Evolutionary conservation across 2,888 invertebrate genomes (phyloP).

Genomic region (Drosophila prostipennis): DNA sequence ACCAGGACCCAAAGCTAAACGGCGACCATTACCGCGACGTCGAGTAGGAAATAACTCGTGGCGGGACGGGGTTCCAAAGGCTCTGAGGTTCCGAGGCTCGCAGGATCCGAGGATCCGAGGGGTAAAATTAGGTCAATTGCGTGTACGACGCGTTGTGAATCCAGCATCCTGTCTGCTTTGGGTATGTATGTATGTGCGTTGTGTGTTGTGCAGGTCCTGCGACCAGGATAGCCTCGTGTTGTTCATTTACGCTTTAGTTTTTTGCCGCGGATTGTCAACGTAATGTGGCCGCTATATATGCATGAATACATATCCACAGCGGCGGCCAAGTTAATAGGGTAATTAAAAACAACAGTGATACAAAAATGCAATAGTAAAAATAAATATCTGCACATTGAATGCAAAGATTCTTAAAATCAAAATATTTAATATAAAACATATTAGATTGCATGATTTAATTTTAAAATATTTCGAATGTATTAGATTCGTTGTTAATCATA

Average conservation of each 20-base stretch:
- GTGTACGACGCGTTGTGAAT: conserved; percentile 48
- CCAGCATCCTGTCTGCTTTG: conserved; percentile 46
- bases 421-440: no score
- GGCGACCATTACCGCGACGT: conserved; percentile 52
- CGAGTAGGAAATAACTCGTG: conserved; percentile 34
- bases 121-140: conserved; percentile 66
- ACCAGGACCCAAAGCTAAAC: conserved; percentile 47
- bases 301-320: conserved; percentile 5
- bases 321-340: neutral
- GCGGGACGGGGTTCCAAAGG: neutral
- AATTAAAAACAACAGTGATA: no score
- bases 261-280: conserved; percentile 26
- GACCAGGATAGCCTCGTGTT: conserved; percentile 48
- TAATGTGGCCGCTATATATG: conserved; percentile 19
- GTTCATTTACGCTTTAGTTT: conserved; percentile 26
- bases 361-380: no score
- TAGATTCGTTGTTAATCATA: no score
- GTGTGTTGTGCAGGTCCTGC: conserved; percentile 26
- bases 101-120: conserved; percentile 3
- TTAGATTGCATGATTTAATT: no score
- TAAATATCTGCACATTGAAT: no score
- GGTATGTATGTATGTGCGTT: no score
- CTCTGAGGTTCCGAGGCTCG: neutral
- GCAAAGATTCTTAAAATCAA: no score
- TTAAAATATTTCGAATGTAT: no score